A percentile compares a stretch with the other conserved stretches of the same genome.
Conservation (phyloP, 2,113 vertebrate genomes). For the Platysteira castanea region DNA sequence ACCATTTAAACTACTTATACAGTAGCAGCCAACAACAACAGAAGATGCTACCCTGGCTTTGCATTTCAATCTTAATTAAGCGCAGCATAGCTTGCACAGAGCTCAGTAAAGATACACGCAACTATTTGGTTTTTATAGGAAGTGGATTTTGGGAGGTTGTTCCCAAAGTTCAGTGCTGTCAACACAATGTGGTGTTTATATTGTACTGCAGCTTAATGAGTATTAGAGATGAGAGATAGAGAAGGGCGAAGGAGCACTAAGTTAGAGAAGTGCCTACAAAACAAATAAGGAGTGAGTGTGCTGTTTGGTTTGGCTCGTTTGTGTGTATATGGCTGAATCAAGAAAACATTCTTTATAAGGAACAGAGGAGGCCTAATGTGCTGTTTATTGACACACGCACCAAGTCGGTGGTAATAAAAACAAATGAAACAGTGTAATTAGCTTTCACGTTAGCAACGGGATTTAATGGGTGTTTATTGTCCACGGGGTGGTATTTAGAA, state of each 20-base stretch:
- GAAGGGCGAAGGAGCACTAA: background rate
- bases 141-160: background rate
- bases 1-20: background rate
- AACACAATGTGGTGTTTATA: background rate
- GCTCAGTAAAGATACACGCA: background rate
- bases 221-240: slow-evolving; percentile 16
- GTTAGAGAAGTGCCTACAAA: slow-evolving; percentile 37
- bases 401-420: slow-evolving; percentile 32
- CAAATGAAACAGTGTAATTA: slow-evolving; percentile 51
- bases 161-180: slow-evolving; percentile 2
- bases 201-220: background rate
- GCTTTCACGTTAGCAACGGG: slow-evolving; percentile 36
- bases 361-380: slow-evolving; percentile 54
- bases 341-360: slow-evolving; percentile 55
- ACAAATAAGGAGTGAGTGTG: background rate
- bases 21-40: background rate
- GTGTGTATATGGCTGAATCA: slow-evolving; percentile 43
- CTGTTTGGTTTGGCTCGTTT: slow-evolving; percentile 60
- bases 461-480: slow-evolving; percentile 52
- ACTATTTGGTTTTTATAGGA: background rate
- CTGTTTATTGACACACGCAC: slow-evolving; percentile 64
- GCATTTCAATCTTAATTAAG: background rate
- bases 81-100: background rate
- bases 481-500: slow-evolving; percentile 12
- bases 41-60: background rate